These are phyloP conservation scores for Drosophila ficusphila DNA, from an alignment of 1,140 invertebrate species.

Conservation along the genomic window DNA sequence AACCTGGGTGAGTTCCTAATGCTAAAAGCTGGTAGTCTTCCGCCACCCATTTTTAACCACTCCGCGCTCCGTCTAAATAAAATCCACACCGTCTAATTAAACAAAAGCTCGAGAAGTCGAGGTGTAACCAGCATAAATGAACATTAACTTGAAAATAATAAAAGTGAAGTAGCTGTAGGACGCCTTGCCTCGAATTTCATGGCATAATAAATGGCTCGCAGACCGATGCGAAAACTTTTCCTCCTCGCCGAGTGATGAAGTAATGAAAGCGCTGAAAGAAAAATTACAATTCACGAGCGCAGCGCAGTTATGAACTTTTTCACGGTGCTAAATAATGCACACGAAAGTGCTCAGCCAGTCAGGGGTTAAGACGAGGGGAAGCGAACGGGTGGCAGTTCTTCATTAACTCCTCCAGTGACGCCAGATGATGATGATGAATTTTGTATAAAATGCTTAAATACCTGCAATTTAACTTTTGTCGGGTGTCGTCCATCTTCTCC, in stretches of 20 bases:
- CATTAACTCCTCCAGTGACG: conserved; percentile 62
- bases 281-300: conserved; percentile 80
- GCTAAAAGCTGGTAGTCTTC: conserved; percentile 36
- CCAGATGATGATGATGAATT: conserved; percentile 75
- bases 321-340: conserved; percentile 80
- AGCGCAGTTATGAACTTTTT: conserved; percentile 80
- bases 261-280: conserved; percentile 79
- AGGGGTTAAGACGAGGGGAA: conserved; percentile 9
- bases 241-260: conserved; percentile 60
- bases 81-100: conserved; percentile 79
- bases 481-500: conserved; percentile 35
- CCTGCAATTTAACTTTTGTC: conserved; percentile 82
- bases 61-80: conserved; percentile 53
- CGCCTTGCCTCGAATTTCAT: conserved; percentile 72
- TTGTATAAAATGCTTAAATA: conserved; percentile 83
- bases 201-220: conserved; percentile 77
- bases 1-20: conserved; percentile 46
- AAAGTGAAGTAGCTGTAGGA: conserved; percentile 55
- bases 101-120: conserved; percentile 76
- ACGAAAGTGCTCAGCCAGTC: conserved; percentile 52
- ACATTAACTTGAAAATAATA: conserved; percentile 82
- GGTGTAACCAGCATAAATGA: conserved; percentile 80
- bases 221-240: conserved; percentile 51
- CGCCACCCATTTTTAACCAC: conserved; percentile 10
- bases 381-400: conserved; percentile 9